Evolutionary conservation across 1,140 invertebrate species (phyloP), one percentile per base, ranked within the genome.

Genomic region (Ceratosolen solmsi): DNA sequence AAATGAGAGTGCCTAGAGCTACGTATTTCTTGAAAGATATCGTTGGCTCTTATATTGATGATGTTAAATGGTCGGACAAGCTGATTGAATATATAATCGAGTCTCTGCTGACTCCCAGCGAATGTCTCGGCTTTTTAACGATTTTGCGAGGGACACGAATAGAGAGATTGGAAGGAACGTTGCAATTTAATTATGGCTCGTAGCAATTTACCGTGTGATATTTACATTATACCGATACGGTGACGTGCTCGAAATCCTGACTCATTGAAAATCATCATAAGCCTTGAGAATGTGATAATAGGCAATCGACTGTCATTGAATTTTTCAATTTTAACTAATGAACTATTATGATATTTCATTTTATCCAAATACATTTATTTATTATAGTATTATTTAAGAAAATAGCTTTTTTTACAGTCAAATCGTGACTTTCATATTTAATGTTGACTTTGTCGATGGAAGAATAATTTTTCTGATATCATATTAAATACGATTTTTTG

Each of bases 11-110:
- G n/a, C 1, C n/a, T 25, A 49, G 41, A 25, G 41, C 22, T 27
- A 27, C 25, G 63, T 25, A 9, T 63, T 15, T 27, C 60, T 49
- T 30, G 25, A 22, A 49, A 65, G 60, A 65, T 77, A 77, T 77
- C 27, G 75, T 65, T 58, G 41, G 9, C 27, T 17, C 41, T 60
- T 76, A 41, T 73, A 60, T 74, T 75, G 38, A 77, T 76, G 73
- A 77, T 65, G 75, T n/a, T 38, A 41, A 46, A 38, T 49, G 41
- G 0, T n/a, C 72, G 15, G 27, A 7, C 41, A 41, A 74, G 30
- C 25, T n/a, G 51, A 74, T 54, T 56, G 51, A 54, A 74, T 54
- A 54, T 36, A 51, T 51, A 36, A 74, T 56, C 51, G 30, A 56
- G 30, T 38, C 20, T 22, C 2, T 13, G 20, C 63, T 11, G 22